Conservation (phyloP, 2,113 vertebrate genomes). For the Mustela nigripes region DNA sequence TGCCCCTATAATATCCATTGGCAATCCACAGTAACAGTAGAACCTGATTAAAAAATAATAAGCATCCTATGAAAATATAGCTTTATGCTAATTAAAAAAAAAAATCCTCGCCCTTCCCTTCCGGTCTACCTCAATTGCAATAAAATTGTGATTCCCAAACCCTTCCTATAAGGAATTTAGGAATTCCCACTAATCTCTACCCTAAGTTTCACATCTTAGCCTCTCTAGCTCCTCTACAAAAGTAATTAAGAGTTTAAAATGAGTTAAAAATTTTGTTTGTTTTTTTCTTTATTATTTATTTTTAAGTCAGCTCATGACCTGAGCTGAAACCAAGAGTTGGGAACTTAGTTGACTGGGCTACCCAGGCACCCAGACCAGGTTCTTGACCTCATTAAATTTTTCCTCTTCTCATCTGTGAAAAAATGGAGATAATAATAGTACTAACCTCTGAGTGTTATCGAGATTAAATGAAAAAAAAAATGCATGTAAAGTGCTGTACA, state of each 20-base stretch:
- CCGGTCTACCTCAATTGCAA: background rate
- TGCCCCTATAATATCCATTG: background rate
- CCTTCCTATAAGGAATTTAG: background rate
- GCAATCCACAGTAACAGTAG: background rate
- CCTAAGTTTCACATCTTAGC: background rate
- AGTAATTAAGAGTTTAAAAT: background rate
- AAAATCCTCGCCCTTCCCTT: background rate
- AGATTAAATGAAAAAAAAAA: background rate
- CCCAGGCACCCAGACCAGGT: background rate
- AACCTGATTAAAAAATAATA: background rate
- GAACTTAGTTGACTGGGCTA: background rate
- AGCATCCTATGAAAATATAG: conserved; percentile 32
- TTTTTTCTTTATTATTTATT: background rate
- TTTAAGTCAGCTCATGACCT: background rate
- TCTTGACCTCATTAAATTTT: background rate
- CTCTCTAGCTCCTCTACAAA: background rate
- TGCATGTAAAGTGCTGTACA: background rate
- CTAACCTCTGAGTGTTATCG: background rate
- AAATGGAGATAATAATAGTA: background rate
- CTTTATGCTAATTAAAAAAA: background rate
- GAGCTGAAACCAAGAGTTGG: background rate
- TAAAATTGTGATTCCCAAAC: conserved; percentile 19
- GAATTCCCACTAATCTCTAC: background rate
- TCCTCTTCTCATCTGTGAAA: background rate
- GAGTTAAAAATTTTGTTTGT: background rate